These are phyloP conservation scores for Pantherophis vulpinus DNA, from an alignment of 2,797 vertebrate genomes.

Conservation along the genomic window DNA sequence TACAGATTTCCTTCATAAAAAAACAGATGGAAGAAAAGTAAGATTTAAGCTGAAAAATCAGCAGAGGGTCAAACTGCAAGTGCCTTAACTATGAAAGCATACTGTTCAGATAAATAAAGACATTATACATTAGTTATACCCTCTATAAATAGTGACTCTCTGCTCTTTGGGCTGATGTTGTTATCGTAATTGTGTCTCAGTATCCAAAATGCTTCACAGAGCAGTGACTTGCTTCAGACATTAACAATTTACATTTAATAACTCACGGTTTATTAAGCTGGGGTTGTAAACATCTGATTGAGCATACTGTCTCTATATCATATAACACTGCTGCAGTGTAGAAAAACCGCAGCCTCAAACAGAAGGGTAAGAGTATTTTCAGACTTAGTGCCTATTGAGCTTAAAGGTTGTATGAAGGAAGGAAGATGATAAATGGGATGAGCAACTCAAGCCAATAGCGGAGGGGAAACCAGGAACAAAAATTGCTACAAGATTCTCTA, in stretches of 20 bases:
- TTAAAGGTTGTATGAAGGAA: background rate
- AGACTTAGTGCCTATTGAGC: background rate
- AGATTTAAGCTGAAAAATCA: constrained; percentile 9
- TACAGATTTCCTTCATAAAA: constrained; percentile 22
- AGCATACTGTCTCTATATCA: background rate
- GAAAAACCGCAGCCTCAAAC: background rate
- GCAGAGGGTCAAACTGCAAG: background rate
- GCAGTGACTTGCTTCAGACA: background rate
- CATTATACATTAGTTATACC: background rate
- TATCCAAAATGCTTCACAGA: background rate
- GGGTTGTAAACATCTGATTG: background rate
- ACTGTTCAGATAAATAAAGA: background rate
- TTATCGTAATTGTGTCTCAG: background rate
- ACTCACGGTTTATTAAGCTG: background rate
- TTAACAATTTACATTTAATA: background rate
- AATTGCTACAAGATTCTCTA: background rate
- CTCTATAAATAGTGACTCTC: background rate
- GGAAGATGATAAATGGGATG: background rate
- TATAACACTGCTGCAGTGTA: background rate
- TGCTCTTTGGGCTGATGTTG: background rate
- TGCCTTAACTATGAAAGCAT: background rate
- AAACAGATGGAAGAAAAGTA: constrained; percentile 30
- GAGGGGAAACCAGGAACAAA: background rate
- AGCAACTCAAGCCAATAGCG: background rate
- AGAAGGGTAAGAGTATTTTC: background rate